phyloP scores from a whole-genome alignment of 2,797 vertebrate genomes.

The Peromyscus attwateri region DNA sequence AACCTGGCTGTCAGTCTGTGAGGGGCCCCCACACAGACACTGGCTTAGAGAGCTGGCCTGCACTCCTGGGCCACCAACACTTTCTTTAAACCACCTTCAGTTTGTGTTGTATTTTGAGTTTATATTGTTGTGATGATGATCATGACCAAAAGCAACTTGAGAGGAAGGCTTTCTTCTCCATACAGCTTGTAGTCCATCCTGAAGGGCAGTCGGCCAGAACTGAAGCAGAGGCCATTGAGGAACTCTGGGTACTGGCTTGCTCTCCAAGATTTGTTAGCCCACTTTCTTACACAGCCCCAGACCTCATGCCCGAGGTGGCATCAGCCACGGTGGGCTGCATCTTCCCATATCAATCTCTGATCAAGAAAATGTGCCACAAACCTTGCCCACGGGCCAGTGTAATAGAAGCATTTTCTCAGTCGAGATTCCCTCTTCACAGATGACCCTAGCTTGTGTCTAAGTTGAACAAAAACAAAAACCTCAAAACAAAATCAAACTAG shows the following conservation, averaged over 20 bases:
- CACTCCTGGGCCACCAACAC: not conserved
- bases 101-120: not conserved
- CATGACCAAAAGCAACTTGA: not conserved
- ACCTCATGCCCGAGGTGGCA: not conserved
- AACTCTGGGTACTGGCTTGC: not conserved
- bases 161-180: not conserved
- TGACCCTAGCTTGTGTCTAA: not conserved
- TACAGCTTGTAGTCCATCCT: not conserved
- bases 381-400: not conserved
- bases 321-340: not conserved
- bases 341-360: not conserved
- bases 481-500: not conserved
- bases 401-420: not conserved
- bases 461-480: not conserved
- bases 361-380: not conserved
- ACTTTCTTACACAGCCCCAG: not conserved
- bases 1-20: not conserved
- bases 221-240: not conserved
- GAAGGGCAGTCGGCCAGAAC: not conserved
- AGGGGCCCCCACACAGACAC: not conserved
- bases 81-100: conserved; percentile 16
- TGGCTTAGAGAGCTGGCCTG: not conserved
- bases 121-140: not conserved
- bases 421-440: not conserved
- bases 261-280: not conserved